Evolutionary conservation across 2,888 invertebrate species (phyloP).

Genomic region (Cryptocheilus praepositus): DNA sequence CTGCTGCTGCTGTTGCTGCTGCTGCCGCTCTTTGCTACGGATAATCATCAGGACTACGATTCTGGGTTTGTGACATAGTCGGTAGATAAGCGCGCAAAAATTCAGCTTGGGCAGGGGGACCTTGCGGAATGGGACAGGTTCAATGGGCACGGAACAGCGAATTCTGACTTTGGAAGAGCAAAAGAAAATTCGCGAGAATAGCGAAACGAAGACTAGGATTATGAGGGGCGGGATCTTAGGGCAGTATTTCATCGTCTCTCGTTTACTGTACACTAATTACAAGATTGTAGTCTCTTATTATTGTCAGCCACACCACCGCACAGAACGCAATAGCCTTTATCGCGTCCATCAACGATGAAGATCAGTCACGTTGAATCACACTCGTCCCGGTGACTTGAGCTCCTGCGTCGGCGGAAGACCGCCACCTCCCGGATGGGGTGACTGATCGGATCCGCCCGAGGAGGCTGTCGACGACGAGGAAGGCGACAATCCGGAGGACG

Average conservation of each 20-base stretch:
- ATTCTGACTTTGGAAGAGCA: not conserved
- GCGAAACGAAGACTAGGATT: conserved; percentile 10
- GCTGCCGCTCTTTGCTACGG: too few relatives aligned
- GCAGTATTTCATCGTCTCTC: conserved; percentile 45
- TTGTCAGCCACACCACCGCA: conserved; percentile 66
- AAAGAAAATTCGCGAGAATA: conserved; percentile 2
- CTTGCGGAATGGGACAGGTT: not conserved
- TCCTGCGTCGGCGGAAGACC: conserved; percentile 66
- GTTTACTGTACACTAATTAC: conserved; percentile 74
- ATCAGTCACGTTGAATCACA: conserved; percentile 61
- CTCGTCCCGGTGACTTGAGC: conserved; percentile 72
- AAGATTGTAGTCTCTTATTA: conserved; percentile 67
- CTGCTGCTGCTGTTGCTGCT: conserved; percentile 40
- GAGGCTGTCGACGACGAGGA: conserved; percentile 79
- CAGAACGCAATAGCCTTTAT: conserved; percentile 35
- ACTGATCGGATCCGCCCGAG: conserved; percentile 75
- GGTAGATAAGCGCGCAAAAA: conserved; percentile 8
- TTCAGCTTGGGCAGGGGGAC: conserved; percentile 9
- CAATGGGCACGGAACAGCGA: not conserved
- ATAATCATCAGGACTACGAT: conserved; percentile 39
- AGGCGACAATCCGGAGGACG: conserved; percentile 77
- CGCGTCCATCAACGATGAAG: conserved; percentile 51
- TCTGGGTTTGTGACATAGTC: conserved; percentile 17
- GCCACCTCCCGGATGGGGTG: conserved; percentile 63
- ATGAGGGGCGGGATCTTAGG: conserved; percentile 18